Percentiles rank a stretch among this genome's conserved stretches.
Conservation (phyloP, 2,113 vertebrate genomes). For the Eulemur rufifrons region DNA sequence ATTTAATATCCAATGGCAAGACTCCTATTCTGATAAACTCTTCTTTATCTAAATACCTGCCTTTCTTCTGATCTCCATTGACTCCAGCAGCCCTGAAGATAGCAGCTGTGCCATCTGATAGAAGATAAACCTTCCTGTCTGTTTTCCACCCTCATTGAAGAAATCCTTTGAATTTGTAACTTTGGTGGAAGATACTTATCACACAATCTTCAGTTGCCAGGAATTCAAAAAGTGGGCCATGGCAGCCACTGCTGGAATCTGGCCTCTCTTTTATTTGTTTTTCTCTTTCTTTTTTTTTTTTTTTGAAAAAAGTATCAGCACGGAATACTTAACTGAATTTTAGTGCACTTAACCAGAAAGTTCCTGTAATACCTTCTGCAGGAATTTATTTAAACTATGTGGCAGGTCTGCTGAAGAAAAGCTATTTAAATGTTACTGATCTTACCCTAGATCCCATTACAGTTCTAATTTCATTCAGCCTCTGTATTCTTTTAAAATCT, state of each 20-base stretch:
- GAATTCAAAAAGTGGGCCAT: slow-evolving; percentile 69
- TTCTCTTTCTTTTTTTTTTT: neutral
- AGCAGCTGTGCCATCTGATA: slow-evolving; percentile 29
- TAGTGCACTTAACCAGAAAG: neutral
- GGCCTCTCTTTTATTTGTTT: neutral
- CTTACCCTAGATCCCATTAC: neutral
- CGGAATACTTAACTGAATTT: neutral
- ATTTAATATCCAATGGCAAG: slow-evolving; percentile 45
- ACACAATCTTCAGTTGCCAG: slow-evolving; percentile 38
- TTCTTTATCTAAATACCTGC: slow-evolving; percentile 60
- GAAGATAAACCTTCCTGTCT: slow-evolving; percentile 50
- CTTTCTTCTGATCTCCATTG: slow-evolving; percentile 60
- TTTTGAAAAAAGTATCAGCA: neutral
- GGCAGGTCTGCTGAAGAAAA: slow-evolving; percentile 17
- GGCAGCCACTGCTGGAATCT: neutral
- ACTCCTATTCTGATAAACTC: slow-evolving; percentile 58
- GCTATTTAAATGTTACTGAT: neutral
- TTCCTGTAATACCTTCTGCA: neutral
- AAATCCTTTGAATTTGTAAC: slow-evolving; percentile 71
- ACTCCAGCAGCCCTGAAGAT: slow-evolving; percentile 37
- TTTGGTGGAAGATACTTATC: slow-evolving; percentile 61
- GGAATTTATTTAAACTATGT: neutral
- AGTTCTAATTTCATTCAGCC: neutral
- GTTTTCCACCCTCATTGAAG: slow-evolving; percentile 58
- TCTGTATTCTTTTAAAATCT: slow-evolving; percentile 29